phyloP scores from a whole-genome alignment of 2,113 vertebrate genomes.

The Neoarius graeffei region DNA sequence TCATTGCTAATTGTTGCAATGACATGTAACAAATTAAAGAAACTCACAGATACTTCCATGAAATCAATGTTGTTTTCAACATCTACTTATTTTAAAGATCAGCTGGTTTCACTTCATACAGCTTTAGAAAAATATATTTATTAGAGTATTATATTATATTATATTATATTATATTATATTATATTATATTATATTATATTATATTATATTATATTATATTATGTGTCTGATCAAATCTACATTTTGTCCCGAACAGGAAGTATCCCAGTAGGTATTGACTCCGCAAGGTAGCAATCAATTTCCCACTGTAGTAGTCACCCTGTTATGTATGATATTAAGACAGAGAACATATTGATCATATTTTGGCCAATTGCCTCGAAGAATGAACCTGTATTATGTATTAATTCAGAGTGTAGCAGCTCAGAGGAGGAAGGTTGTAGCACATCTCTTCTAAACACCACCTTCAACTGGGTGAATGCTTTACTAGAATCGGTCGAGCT shows the following conservation, averaged over 20 bases:
- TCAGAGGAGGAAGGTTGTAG: conserved; percentile 37
- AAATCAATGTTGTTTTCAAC: background rate
- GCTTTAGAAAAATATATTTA: background rate
- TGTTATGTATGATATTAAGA: conserved; percentile 33
- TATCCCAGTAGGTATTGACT: conserved; percentile 12
- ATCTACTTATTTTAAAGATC: background rate
- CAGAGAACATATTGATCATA: conserved; percentile 46
- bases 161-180: background rate
- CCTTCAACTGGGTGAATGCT: background rate
- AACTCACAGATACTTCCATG: background rate
- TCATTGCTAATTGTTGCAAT: background rate
- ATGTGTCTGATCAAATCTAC: background rate
- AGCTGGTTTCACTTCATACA: background rate
- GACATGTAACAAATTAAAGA: background rate
- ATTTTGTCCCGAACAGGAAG: conserved; percentile 17
- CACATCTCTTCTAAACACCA: background rate
- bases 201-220: background rate
- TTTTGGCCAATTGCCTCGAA: conserved; percentile 48
- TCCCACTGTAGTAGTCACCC: background rate
- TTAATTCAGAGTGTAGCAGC: background rate
- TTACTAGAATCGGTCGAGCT: background rate
- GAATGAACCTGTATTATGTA: conserved; percentile 52
- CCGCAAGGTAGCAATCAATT: conserved; percentile 4
- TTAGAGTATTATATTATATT: background rate
- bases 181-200: background rate